Conservation (phyloP, 2,113 vertebrate genomes). For the Pipa parva region DNA sequence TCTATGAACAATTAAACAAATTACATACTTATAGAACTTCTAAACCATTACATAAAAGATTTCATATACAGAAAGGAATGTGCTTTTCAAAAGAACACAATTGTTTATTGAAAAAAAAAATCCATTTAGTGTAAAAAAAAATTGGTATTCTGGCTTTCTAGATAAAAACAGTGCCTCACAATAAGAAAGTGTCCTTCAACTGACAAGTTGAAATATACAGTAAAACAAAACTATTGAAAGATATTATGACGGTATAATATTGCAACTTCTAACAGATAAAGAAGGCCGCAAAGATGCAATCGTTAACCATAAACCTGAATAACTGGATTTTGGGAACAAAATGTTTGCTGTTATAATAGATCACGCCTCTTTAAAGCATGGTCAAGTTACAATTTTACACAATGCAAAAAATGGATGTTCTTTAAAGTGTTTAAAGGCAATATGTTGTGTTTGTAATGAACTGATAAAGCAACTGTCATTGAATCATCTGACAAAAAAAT, state of each 20-base stretch:
- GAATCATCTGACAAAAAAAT: no score
- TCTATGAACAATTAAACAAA: background rate
- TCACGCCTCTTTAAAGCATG: background rate
- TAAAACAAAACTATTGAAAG: slow-evolving; percentile 26
- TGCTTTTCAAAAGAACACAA: background rate
- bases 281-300: slow-evolving; percentile 15
- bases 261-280: slow-evolving; percentile 30
- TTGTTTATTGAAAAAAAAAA: background rate
- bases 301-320: slow-evolving; percentile 2
- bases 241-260: slow-evolving; percentile 36
- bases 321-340: slow-evolving; percentile 11
- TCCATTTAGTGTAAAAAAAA: slow-evolving; percentile 4
- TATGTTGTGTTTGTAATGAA: no score
- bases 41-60: background rate
- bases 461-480: no score
- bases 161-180: slow-evolving; percentile 8
- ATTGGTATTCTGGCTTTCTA: slow-evolving; percentile 7
- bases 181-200: slow-evolving; percentile 21
- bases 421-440: no score
- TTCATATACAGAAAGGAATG: background rate
- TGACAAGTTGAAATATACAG: slow-evolving; percentile 34
- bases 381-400: background rate
- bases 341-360: slow-evolving; percentile 16
- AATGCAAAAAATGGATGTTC: background rate
- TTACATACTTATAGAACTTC: background rate